Base-by-base conservation (phyloP, 1,140 invertebrate species). In the Eufriesea mexicana region DNA sequence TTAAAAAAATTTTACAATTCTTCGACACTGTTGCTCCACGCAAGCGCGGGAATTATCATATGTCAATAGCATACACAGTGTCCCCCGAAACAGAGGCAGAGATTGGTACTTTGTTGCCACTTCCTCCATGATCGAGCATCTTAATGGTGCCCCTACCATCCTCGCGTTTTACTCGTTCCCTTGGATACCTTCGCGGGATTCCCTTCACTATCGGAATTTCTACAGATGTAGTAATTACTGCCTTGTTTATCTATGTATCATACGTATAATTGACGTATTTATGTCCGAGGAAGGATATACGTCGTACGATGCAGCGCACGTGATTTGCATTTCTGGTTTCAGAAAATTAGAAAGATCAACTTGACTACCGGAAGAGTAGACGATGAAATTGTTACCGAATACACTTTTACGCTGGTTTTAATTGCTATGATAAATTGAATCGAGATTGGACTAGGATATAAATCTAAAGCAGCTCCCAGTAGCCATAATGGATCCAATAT, bases 1-100 rank as follows among this genome's bases (percentile, higher is more conserved):
- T 71, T 67, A 54, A 51, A 14, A 79, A 79, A 70, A 49, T 61
- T 61, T 28, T 61, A 71, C 47, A 42, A 70, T 61, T 61, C 45
- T 54, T 68, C 42, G 18, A 0, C 8, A 23, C 5, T 12, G 7
- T 71, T 35, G 12, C 2, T 18, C 20, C 45, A 79, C 67, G 77
- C 77, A 71, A 25, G 66, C 77, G 67, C 67, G 6, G n/a, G n/a
- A 28, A 51, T 61, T 62, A 51, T 61, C 23, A 23, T 49, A 12
- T 47, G 16, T 25, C 20, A 35, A 16, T n/a, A 49, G 54, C 18
- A n/a, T 67, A 28, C 25, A 25, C 2, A 2, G n/a, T 2, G 12
- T 51, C 9, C 8, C 4, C 6, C 25, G 18, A 20, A 10, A 42
- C 20, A 18, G 16, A 35, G n/a, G 28, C 35, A 64, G 35, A 42